Evolutionary conservation across 2,113 vertebrate genomes (phyloP).

Genomic region (Saccopteryx leptura): DNA sequence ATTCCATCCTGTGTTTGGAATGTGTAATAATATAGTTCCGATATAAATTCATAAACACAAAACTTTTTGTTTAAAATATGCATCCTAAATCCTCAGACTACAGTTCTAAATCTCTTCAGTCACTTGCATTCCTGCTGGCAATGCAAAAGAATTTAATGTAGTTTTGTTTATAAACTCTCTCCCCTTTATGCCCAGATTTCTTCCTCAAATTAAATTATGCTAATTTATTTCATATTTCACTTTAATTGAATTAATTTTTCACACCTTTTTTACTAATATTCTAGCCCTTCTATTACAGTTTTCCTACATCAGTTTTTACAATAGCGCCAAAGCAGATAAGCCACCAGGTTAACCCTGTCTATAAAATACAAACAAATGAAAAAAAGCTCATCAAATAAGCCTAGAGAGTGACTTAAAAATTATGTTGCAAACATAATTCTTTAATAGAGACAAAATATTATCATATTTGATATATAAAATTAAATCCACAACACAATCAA

Average conservation of each 20-base stretch:
- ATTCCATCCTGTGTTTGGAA: neutral
- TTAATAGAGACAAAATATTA: neutral
- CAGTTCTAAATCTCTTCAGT: neutral
- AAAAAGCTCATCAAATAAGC: neutral
- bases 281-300: neutral
- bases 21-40: neutral
- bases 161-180: neutral
- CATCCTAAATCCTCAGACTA: neutral
- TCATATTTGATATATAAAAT: neutral
- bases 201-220: neutral
- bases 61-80: conserved; percentile 13
- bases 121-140: neutral
- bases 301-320: neutral
- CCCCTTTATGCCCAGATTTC: neutral
- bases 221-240: neutral
- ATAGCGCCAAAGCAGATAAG: neutral
- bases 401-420: neutral
- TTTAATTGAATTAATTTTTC: neutral
- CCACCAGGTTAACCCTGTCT: neutral
- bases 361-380: neutral
- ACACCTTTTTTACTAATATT: neutral
- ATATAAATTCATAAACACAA: conserved; percentile 15
- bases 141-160: neutral
- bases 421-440: neutral
- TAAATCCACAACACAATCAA: neutral